Base-by-base conservation (phyloP, 2,113 vertebrate species). In the Cyanistes caeruleus region DNA sequence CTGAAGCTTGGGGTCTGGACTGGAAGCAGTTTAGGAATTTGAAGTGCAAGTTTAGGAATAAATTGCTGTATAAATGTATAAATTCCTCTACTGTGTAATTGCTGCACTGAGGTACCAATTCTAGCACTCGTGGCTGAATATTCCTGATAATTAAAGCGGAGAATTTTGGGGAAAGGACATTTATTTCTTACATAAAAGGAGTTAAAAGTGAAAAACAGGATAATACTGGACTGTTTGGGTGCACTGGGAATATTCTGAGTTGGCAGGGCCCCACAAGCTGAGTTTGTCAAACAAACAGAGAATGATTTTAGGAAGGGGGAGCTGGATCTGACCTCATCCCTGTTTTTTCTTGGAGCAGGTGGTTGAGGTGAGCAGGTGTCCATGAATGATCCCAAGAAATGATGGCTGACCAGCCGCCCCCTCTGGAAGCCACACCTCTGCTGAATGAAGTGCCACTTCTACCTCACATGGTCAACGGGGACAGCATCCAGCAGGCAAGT, bases 401-500 rank as follows among this genome's bases (percentile, higher is more conserved):
- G 97, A 98, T 98, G 98, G 98, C 98, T 84, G 98, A 98, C 80
- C 98, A 98, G 97, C 97, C 98, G 37, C 98, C 98, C 81, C 98
- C 98, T 28, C 60, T 98, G 82, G 98, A 98, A 96, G 94, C 98
- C 68, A 97, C 98, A 4, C 91, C 98, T 20, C 84, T 98, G 60
- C 39, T 98, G 94, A 97, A 98, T 70, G 98, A 98, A 96, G 98
- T 98, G 89, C 95, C 98, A 87, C 97, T 98, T 62, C 90, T 98
- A 96, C 97, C 97, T 96, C 98, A 98, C 68, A 92, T 98, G 97
- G 97, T 98, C 53, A 98, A 96, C 52, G 97, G 98, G 89, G 97
- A 98, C 82, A 96, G 96, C 95, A 97, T 97, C 37, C 97, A 98
- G 53, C 98, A 98, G 97, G 98, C 98, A 95, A 97, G 96, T 89